Conservation (phyloP, 2,797 vertebrate genomes). For the Alosa sapidissima region DNA sequence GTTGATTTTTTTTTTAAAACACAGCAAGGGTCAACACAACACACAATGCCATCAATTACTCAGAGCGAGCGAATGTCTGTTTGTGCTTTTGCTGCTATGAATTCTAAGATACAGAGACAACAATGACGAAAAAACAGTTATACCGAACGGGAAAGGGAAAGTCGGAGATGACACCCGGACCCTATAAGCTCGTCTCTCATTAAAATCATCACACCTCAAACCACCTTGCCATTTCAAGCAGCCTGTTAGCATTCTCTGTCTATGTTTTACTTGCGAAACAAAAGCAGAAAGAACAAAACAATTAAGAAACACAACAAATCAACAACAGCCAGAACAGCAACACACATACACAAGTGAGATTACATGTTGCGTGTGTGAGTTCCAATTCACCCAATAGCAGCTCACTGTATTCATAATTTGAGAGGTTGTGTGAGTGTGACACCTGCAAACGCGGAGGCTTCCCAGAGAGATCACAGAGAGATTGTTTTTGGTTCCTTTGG, state of each 20-base stretch:
- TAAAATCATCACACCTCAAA: background rate
- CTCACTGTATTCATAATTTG: constrained; percentile 39
- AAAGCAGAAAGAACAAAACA: background rate
- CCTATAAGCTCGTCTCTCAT: background rate
- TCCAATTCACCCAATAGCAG: background rate
- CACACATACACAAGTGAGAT: background rate
- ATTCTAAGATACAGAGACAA: background rate
- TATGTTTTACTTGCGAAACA: background rate
- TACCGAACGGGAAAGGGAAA: background rate
- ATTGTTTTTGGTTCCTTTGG: constrained; percentile 47
- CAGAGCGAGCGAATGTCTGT: background rate
- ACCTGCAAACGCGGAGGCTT: constrained; percentile 39
- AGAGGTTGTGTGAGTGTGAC: constrained; percentile 36
- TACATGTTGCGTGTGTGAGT: background rate
- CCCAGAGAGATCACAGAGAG: constrained; percentile 22
- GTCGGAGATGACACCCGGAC: background rate
- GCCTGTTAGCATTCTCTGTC: background rate
- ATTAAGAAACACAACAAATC: background rate
- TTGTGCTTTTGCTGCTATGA: constrained; percentile 12
- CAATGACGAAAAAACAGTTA: background rate
- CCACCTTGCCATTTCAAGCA: background rate
- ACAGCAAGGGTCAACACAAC: background rate
- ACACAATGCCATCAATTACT: background rate
- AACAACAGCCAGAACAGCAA: background rate
- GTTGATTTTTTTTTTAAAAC: background rate